Evolutionary conservation across 1,140 invertebrate species (phyloP), one percentile per base, ranked within the genome.

Genomic region (Antheraea pernyi): DNA sequence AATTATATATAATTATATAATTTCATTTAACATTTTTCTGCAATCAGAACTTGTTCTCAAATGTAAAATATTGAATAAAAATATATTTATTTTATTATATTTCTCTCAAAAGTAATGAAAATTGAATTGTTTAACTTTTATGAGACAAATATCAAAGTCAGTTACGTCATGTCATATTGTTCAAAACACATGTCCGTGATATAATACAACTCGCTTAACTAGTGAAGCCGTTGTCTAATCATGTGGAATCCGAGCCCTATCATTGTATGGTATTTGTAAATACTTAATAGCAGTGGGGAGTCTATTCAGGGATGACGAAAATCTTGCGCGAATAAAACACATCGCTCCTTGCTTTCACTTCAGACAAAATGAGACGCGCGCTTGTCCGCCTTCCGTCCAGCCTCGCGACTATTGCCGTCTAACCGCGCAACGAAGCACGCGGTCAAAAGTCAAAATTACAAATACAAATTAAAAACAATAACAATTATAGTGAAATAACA

Each of bases 261-360:
- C 11, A 53, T 53, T 13, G 46, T 53, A 53, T 53, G 46, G 46
- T 53, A 53, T 53, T 53, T 16, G 46, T 53, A 53, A 53, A 53
- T 53, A 53, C 16, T 53, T 53, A 13, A 53, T 53, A 11, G 46
- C 46, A 53, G 46, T 53, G 84, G 83, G 85, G 84, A 81, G 78
- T 68, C 72, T 67, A 66, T 68, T 70, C 63, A 84, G 83, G 89
- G 85, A 89, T 91, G 88, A 78, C 89, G 89, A 91, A 91, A 91
- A 91, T 81, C 71, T 70, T 70, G 75, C 77, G 78, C 77, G 83
- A 90, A 90, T 89, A 91, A 86, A 89, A 91, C 86, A 82, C 88
- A 87, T 85, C 75, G 83, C 69, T 73, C 76, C 77, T 80, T 83
- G 88, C 89, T 91, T 91, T 91, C 89, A 91, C 89, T 82, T 88